Conservation (phyloP, 1,140 invertebrate species). For the Thaumatotibia leucotreta region DNA sequence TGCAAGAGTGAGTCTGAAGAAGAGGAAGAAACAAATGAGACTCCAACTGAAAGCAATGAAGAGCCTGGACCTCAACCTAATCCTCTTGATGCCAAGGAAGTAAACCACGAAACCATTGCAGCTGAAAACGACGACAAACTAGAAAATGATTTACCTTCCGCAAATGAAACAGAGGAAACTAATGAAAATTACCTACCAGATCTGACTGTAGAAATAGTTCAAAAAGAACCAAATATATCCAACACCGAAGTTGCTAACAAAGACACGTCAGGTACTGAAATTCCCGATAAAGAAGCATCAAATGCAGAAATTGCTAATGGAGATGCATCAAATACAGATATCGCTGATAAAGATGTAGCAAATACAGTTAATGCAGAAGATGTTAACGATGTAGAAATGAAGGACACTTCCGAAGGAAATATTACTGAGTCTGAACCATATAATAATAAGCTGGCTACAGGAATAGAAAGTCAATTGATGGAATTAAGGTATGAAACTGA, state of each 20-base stretch:
- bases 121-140: background rate
- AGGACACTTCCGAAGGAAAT: background rate
- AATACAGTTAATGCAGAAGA: constrained; percentile 2
- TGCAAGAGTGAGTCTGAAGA: constrained; percentile 78
- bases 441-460: constrained; percentile 18
- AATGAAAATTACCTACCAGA: background rate
- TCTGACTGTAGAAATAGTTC: background rate
- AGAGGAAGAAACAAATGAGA: constrained; percentile 55
- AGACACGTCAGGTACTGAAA: background rate
- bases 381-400: background rate
- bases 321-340: background rate
- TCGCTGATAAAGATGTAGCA: background rate
- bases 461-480: constrained; percentile 40
- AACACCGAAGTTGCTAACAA: constrained; percentile 1
- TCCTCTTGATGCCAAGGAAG: background rate
- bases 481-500: constrained; percentile 49
- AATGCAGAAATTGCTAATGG: constrained; percentile 14
- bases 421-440: constrained; percentile 10
- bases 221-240: background rate
- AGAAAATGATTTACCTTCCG: background rate
- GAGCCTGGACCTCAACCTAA: background rate
- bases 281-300: constrained; percentile 13
- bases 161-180: background rate
- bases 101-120: background rate
- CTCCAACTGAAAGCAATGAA: constrained; percentile 12